Evolutionary conservation across 2,888 invertebrate species (phyloP), one percentile per base, ranked within the genome.

Genomic region (Diplazon laetatorius): DNA sequence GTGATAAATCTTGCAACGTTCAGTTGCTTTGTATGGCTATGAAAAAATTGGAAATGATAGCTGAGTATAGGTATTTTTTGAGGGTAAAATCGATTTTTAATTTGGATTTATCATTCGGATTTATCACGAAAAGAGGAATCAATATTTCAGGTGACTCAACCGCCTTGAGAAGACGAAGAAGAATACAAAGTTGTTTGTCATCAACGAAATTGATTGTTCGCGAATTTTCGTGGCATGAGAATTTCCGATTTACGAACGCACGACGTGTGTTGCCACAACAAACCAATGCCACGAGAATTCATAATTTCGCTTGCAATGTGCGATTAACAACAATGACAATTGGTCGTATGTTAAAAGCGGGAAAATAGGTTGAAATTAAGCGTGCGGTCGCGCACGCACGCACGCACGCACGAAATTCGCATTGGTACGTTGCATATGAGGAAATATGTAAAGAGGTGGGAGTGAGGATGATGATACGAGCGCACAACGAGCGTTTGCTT

Each of bases 401-500:
- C 10, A 14, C 35, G 42, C 72, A 62, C 57, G 77, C 44, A 66
- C 52, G 22, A 59, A 50, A 75, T 37, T 18, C 68, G 68, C 62
- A 44, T 20, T 25, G 30, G 46, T 4, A 52, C 62, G 18, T 52
- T 35, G 68, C 4, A n/a, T 52, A 42, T 25, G 16, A 8, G 60
- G 39, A 68, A 60, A 60, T 20, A 30, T 44, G 46, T 46, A 57
- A 25, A 52, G 69, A 60, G 46, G 25, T 39, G n/a, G n/a, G n/a
- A n/a, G n/a, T n/a, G n/a, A n/a, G n/a, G n/a, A 59, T 8, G 37
- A 30, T 35, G 69, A 55, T 37, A 60, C 59, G 62, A 65, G 14
- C 50, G 48, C 14, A 65, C 20, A 52, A 44, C 65, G 63, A 42
- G 57, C 46, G 46, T 20, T 25, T 9, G 60, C 48, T 80, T 82